Base-by-base conservation (phyloP, 2,113 vertebrate genomes). In the Atractosteus spatula region DNA sequence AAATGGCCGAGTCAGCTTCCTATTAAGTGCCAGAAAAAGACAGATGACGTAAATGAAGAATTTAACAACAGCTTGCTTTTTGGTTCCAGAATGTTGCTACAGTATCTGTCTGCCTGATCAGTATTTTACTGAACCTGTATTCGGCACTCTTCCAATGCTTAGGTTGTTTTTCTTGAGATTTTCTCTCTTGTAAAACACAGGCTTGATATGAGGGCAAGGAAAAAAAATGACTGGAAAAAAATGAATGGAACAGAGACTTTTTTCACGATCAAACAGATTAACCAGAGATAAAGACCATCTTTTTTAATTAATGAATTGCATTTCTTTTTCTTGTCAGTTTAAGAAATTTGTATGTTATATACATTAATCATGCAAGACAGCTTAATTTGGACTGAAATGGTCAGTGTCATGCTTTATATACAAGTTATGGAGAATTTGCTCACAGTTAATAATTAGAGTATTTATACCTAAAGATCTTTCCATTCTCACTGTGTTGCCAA, bases 1-100 rank as follows among this genome's bases (percentile, higher is more conserved):
- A 54, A 69, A 11, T 66, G 47, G 44, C 66, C 68, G 59, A 54
- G 47, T 61, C n/a, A 55, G 67, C 57, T 62, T 69, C 41, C 62
- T 13, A 56, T 14, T 29, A 64, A 16, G 29, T 55, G 45, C 57
- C 66, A 69, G 2, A 64, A 68, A 16, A 45, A 8, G 41, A 43
- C 55, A 55, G 61, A 41, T 55, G 59, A 14, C 61, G 47, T 63
- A 12, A 62, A 62, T 68, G 41, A 14, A 64, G 17, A 69, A 56
- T 64, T 69, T 56, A 64, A 74, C 59, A 69, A 55, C 45, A 43
- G 43, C 29, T 17, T 16, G n/a, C 29, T 59, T 69, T 56, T 54
- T 13, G 7, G 29, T 44, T 47, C 13, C 56, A 61, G 56, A 66
- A 41, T 11, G 7, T 17, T 44, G 11, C 47, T 51, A 7, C 10